Base-by-base conservation (phyloP, 2,888 invertebrate genomes). In the Sceliomorpha sp. region DNA sequence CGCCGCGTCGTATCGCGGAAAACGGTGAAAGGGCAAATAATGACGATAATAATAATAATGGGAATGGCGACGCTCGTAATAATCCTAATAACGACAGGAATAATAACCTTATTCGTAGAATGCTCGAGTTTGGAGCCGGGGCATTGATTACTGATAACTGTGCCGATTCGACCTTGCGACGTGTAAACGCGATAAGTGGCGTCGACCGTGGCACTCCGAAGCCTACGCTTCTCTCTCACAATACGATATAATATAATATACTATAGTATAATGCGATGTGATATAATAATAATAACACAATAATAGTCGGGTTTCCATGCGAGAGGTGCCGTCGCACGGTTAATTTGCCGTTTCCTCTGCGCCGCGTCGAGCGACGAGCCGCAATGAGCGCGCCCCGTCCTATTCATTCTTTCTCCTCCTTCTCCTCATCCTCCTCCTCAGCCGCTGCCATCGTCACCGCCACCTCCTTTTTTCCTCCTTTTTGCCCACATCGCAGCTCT, bases 311-410 rank as follows among this genome's bases (percentile, higher is more conserved):
- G 47, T 66, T 64, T 71, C 72, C 45, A 31, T 63, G 60, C 58
- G 72, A 50, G 62, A 69, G 59, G 66, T 71, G 62, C 59, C 70
- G 69, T 72, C 55, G 48, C 55, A 59, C 74, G 69, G 73, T 74
- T 80, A 77, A 80, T 79, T 79, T 66, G 77, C 68, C 72, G 67
- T 73, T 80, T 80, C 80, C 80, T 78, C 72, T 53, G 40, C 10
- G 3, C 24, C n/a, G 7, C 15, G 26, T 29, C 34, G 53, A 48
- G 56, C 62, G 64, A 44, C 58, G 50, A 50, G 15, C 55, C 44
- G 55, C 63, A 55, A 59, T 53, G 47, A 60, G 51, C 70, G 64
- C n/a, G n/a, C n/a, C 58, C 66, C 59, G 62, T 39, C 39, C 56
- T 66, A 55, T 59, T 67, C 58, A 63, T 50, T 69, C 60, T 64